A percentile compares a stretch with the other conserved stretches of the same genome.
Conservation (phyloP, 2,113 vertebrate species). For the Hyaena hyaena region DNA sequence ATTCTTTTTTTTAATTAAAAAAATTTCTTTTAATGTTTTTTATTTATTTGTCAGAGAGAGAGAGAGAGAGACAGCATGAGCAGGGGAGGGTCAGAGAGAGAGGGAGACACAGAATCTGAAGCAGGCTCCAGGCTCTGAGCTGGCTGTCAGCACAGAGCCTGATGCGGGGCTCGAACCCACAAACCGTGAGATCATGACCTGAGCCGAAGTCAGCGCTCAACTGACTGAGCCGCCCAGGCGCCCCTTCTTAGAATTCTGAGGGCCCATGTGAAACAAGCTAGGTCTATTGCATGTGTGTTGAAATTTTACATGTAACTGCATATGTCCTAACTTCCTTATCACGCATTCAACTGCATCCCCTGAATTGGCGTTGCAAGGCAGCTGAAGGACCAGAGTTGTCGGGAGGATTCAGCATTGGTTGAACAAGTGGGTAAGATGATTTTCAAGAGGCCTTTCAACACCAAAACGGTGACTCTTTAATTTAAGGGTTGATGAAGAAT, state of each 20-base stretch:
- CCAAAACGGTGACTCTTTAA: neutral
- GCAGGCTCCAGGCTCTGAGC: no score
- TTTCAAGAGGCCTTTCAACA: neutral
- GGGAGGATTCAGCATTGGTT: neutral
- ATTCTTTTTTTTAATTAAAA: neutral
- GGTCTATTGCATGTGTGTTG: neutral
- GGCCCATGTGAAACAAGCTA: neutral
- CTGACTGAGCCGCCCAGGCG: no score
- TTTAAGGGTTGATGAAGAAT: neutral
- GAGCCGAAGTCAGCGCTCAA: no score
- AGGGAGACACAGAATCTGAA: no score
- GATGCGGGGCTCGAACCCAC: no score
- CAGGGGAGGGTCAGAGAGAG: no score
- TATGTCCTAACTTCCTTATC: neutral
- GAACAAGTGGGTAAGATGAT: neutral
- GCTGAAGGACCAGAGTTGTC: neutral
- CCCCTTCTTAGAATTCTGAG: neutral
- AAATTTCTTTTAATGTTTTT: no score
- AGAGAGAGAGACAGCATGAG: no score
- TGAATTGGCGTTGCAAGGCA: neutral
- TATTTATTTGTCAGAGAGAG: no score
- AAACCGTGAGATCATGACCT: no score
- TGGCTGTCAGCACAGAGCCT: no score
- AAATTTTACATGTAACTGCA: neutral
- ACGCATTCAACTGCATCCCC: neutral